phyloP scores from a whole-genome alignment of 2,797 vertebrate species.

The Myiotriccus ornatus region DNA sequence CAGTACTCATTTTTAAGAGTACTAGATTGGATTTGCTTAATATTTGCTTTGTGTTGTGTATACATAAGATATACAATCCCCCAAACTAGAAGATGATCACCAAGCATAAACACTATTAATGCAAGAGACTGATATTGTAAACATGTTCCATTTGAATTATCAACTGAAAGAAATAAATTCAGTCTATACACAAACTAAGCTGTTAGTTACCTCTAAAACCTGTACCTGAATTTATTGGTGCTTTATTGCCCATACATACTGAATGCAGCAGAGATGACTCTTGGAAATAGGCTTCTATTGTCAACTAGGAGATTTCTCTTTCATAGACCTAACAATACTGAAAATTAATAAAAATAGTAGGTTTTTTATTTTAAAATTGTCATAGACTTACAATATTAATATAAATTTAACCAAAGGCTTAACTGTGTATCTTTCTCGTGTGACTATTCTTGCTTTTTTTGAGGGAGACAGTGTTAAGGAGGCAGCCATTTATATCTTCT shows the following conservation, averaged over 20 bases:
- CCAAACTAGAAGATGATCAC: background rate
- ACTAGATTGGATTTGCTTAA: slow-evolving; percentile 59
- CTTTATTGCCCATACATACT: background rate
- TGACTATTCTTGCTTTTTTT: background rate
- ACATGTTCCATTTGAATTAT: background rate
- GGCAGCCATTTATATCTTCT: background rate
- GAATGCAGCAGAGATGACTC: background rate
- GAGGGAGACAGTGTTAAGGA: background rate
- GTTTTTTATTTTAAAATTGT: background rate
- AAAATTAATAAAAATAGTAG: background rate
- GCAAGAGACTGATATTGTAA: background rate
- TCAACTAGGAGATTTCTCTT: background rate
- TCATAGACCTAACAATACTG: background rate
- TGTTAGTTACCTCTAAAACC: background rate
- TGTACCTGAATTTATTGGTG: background rate
- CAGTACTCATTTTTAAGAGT: slow-evolving; percentile 67
- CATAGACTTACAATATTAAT: background rate
- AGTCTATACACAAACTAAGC: background rate
- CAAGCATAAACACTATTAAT: background rate
- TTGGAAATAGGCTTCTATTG: background rate
- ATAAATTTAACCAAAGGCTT: background rate
- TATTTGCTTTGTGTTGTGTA: slow-evolving; percentile 39
- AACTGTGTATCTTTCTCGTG: background rate
- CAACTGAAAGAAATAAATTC: slow-evolving; percentile 21
- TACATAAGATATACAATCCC: background rate